Conservation (phyloP, 2,113 vertebrate species). For the Orientallactaga bullata region DNA sequence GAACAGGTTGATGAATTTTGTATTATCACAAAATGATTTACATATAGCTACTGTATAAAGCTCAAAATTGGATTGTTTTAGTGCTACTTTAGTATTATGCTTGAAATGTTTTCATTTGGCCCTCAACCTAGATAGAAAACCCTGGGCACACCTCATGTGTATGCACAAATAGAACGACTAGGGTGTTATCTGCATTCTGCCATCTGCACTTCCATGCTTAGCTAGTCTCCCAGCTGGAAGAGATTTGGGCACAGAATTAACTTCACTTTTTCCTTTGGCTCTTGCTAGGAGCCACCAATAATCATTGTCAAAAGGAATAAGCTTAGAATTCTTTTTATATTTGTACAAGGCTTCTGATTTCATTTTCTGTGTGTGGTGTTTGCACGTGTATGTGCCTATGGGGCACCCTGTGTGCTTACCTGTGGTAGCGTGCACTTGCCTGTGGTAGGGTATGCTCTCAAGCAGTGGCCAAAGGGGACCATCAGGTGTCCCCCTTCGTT, state of each 20-base stretch:
- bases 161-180: not conserved
- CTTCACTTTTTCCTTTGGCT: slow-evolving; percentile 33
- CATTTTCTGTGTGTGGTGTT: too few relatives aligned
- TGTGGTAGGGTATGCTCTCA: too few relatives aligned
- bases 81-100: not conserved
- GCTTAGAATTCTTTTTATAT: slow-evolving; percentile 47
- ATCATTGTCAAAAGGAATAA: slow-evolving; percentile 29
- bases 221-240: not conserved
- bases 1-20: not conserved
- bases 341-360: not conserved
- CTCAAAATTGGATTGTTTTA: slow-evolving; percentile 15
- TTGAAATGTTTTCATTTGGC: not conserved
- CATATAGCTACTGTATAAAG: not conserved
- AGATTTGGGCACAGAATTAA: not conserved
- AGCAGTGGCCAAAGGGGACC: too few relatives aligned
- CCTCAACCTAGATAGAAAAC: slow-evolving; percentile 38
- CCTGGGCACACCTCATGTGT: not conserved
- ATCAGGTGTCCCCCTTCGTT: too few relatives aligned
- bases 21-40: not conserved
- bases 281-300: not conserved
- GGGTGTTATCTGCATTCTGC: not conserved
- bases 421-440: too few relatives aligned
- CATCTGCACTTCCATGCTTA: not conserved
- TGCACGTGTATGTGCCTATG: too few relatives aligned
- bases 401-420: too few relatives aligned